These are phyloP conservation scores for Penaeus chinensis DNA, from an alignment of 1,140 invertebrate genomes.

Conservation along the genomic window DNA sequence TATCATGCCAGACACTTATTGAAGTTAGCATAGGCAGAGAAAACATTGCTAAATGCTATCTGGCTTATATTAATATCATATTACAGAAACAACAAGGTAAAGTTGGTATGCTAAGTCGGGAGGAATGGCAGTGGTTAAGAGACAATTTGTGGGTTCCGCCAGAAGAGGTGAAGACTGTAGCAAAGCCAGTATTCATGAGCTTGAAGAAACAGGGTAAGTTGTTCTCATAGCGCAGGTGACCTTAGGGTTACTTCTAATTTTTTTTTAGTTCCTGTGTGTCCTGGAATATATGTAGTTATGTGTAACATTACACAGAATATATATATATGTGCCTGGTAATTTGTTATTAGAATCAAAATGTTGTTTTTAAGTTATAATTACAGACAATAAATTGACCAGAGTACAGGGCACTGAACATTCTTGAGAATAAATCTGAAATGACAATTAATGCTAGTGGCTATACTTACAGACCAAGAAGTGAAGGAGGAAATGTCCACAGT, in stretches of 20 bases:
- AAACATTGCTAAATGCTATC: no score
- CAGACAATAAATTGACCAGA: no score
- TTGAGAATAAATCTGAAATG: no score
- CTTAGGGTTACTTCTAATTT: background rate
- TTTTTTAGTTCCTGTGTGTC: background rate
- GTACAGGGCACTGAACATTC: no score
- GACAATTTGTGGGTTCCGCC: constrained; percentile 33
- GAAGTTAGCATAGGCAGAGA: no score
- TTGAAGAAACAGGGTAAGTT: background rate
- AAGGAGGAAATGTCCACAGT: background rate
- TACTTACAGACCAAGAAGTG: background rate
- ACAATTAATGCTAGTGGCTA: background rate
- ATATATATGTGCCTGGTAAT: no score
- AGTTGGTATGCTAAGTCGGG: background rate
- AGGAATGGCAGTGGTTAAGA: constrained; percentile 35
- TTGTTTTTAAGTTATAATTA: no score
- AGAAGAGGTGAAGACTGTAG: constrained; percentile 25
- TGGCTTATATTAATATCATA: background rate
- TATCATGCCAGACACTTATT: no score
- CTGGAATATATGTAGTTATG: background rate
- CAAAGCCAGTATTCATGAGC: constrained; percentile 28
- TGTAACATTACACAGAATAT: no score
- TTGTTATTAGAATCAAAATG: no score
- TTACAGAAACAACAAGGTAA: constrained; percentile 24
- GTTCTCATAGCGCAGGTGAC: background rate